Base-by-base conservation (phyloP, 2,113 vertebrate genomes). In the Chamaea fasciata region DNA sequence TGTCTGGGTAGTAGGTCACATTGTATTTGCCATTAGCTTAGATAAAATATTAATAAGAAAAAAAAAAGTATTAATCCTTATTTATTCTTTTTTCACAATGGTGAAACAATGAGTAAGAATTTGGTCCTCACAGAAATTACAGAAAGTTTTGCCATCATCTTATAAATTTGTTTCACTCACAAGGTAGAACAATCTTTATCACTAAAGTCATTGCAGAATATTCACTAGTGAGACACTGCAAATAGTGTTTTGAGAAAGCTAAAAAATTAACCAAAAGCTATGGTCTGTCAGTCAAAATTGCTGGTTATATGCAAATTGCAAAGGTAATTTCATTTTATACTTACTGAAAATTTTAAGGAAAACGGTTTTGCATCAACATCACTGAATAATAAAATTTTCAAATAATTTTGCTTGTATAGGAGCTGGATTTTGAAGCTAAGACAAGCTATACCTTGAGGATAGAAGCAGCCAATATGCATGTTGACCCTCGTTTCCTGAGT, bases 391-490 rank as follows among this genome's bases (percentile, higher is more conserved):
- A 87, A 94, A 78, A 94, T 92, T 93, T 77, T 60, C 42, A 81
- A 92, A 96, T 94, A 70, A 83, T 22, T 89, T 91, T 88, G 62
- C 68, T 42, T 90, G 59, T 56, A 12, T 42, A 99, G 99, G 98
- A 98, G 71, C 96, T 99, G 47, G 99, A 99, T 97, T 99, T 98
- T 74, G 99, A 99, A 97, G 98, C 98, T 41, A 99, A 99, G 92
- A 98, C 98, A 81, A 98, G 98, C 96, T 99, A 99, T 41, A 98
- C 98, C 0, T 94, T 99, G 74, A 98, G 98, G 93, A 98, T 99
- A 92, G 99, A 99, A 97, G 99, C 98, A 73, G 98, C 99, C 16
- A 99, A 99, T 96, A 98, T 98, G 92, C 98, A 99, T 19, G 98
- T 99, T 3, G 99, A 99, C 97, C 97, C 98, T 94, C 98, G 98